Conservation (phyloP, 2,888 invertebrate species). For the Drosophila limbata region DNA sequence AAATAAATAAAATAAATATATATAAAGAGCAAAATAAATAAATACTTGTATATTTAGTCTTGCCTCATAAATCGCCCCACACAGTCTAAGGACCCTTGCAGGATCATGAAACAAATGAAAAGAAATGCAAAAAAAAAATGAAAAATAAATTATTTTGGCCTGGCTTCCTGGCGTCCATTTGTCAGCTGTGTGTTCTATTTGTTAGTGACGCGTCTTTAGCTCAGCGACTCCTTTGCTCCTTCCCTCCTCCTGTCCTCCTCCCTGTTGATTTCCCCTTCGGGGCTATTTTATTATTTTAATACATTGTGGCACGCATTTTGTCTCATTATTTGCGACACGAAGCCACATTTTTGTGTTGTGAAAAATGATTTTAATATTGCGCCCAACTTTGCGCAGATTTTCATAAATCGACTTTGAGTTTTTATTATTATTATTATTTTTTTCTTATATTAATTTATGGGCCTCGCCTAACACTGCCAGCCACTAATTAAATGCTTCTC, state of each 20-base stretch:
- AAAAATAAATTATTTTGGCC: slow-evolving; percentile 49
- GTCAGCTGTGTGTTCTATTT: slow-evolving; percentile 52
- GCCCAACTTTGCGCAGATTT: slow-evolving; percentile 44
- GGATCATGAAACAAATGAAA: background rate
- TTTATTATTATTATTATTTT: background rate
- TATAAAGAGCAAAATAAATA: no score
- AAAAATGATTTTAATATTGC: slow-evolving; percentile 72
- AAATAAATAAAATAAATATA: no score
- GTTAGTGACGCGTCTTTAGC: slow-evolving; percentile 20
- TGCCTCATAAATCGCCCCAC: background rate
- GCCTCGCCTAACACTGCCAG: background rate
- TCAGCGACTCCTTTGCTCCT: background rate
- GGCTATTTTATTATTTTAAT: slow-evolving; percentile 73
- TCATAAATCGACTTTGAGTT: slow-evolving; percentile 41
- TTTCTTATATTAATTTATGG: slow-evolving; percentile 37
- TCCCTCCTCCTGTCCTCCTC: background rate
- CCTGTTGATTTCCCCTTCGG: slow-evolving; percentile 5
- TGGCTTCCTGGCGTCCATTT: slow-evolving; percentile 62
- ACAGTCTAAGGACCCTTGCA: background rate
- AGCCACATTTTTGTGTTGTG: slow-evolving; percentile 32
- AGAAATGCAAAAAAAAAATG: slow-evolving; percentile 26
- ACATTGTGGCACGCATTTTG: slow-evolving; percentile 65
- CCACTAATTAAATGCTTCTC: slow-evolving; percentile 49
- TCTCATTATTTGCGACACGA: slow-evolving; percentile 66
- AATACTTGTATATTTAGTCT: background rate